phyloP scores from a whole-genome alignment of 2,797 vertebrate species.

The Rhynchotus rufescens region DNA sequence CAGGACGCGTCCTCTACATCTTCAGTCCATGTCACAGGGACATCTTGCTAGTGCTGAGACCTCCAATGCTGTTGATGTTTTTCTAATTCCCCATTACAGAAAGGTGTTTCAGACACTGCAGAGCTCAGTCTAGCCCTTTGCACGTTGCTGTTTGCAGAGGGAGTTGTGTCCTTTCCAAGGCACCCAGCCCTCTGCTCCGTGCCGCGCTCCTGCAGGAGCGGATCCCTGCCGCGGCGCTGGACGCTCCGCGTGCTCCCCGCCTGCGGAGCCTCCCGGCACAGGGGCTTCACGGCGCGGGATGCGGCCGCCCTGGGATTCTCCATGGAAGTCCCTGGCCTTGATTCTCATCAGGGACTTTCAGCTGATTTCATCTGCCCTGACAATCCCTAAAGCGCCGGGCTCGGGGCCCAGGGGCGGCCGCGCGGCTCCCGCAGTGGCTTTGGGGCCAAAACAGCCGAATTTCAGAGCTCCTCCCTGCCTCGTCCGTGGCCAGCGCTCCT shows the following conservation, averaged over 20 bases:
- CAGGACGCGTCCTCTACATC: neutral
- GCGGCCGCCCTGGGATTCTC: constrained; percentile 22
- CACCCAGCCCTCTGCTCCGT: no score
- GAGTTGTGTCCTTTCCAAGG: no score
- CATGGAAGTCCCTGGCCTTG: neutral
- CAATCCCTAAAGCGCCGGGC: no score
- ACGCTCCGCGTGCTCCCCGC: no score
- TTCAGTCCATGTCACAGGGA: neutral
- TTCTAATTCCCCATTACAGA: neutral
- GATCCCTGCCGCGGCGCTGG: no score
- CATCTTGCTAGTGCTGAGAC: neutral
- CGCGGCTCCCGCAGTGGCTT: no score
- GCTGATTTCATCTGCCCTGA: neutral
- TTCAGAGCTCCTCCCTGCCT: neutral
- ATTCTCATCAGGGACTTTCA: constrained; percentile 7
- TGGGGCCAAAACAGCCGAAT: rapidly evolving
- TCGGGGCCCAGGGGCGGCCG: neutral
- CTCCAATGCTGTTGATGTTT: neutral
- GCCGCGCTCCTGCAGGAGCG: no score
- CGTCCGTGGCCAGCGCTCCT: neutral
- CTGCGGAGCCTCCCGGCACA: no score
- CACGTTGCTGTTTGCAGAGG: neutral
- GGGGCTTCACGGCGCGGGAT: constrained; percentile 35
- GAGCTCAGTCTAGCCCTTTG: neutral
- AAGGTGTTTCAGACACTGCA: neutral